Conservation (phyloP, 1,140 invertebrate species). For the Bombyx mori region ASM3026992v2 NC_085127.1:745501-746000, state of each 20-base stretch:
- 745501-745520: too few relatives aligned
- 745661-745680: conserved; percentile 89
- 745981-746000: too few relatives aligned
- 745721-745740: conserved; percentile 17
- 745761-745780: conserved; percentile 11
- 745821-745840: conserved; percentile 11
- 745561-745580: conserved; percentile 70
- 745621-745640: conserved; percentile 84
- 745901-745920: conserved; percentile 37
- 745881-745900: conserved; percentile 46
- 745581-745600: conserved; percentile 81
- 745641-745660: conserved; percentile 85
- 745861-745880: conserved; percentile 29
- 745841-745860: conserved; percentile 25
- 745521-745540: too few relatives aligned
- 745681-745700: conserved; percentile 73
- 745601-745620: conserved; percentile 75
- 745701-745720: not conserved
- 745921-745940: conserved; percentile 29
- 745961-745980: too few relatives aligned
- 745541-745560: not conserved
- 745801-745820: conserved; percentile 22
- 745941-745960: conserved; percentile 31
- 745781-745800: conserved; percentile 11
- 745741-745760: conserved; percentile 12